A percentile compares a stretch with the other conserved stretches of the same genome.
Conservation (phyloP, 2,888 invertebrate species). For the Aradus depressus region DNA sequence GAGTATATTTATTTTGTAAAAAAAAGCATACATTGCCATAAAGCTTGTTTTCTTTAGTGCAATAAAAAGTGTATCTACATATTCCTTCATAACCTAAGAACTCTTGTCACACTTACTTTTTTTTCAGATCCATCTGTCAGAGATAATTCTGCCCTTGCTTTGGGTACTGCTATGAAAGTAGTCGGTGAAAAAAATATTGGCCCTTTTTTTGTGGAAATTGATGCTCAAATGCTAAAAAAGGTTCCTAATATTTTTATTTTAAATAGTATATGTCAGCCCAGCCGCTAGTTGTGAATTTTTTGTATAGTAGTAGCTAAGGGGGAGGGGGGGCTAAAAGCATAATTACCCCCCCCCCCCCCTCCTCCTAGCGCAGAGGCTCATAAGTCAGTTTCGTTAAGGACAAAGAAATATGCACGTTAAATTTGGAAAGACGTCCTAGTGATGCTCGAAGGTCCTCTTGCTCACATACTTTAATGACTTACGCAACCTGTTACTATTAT, state of each 20-base stretch:
- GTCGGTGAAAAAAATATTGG: slow-evolving; percentile 83
- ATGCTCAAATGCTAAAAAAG: slow-evolving; percentile 82
- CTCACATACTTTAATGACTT: too few relatives aligned
- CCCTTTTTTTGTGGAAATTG: slow-evolving; percentile 78
- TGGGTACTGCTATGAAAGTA: slow-evolving; percentile 88
- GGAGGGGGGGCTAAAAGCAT: too few relatives aligned
- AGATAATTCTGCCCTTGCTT: slow-evolving; percentile 83
- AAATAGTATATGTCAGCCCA: too few relatives aligned
- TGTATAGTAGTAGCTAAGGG: too few relatives aligned
- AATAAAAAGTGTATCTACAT: background rate
- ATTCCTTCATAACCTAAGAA: background rate
- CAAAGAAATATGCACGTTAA: too few relatives aligned
- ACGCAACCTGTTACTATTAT: too few relatives aligned
- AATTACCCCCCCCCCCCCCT: too few relatives aligned
- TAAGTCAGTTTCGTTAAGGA: too few relatives aligned
- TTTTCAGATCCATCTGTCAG: slow-evolving; percentile 77
- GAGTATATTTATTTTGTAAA: background rate
- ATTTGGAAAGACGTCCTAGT: too few relatives aligned
- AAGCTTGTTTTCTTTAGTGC: background rate
- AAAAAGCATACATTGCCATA: background rate
- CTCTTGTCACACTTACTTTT: slow-evolving; percentile 8
- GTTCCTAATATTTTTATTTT: slow-evolving; percentile 36
- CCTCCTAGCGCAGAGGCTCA: too few relatives aligned
- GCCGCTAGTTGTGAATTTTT: too few relatives aligned
- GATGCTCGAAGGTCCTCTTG: too few relatives aligned